Evolutionary conservation across 2,888 invertebrate species (phyloP), one percentile per base, ranked within the genome.

Genomic region (Rotaria socialis): DNA sequence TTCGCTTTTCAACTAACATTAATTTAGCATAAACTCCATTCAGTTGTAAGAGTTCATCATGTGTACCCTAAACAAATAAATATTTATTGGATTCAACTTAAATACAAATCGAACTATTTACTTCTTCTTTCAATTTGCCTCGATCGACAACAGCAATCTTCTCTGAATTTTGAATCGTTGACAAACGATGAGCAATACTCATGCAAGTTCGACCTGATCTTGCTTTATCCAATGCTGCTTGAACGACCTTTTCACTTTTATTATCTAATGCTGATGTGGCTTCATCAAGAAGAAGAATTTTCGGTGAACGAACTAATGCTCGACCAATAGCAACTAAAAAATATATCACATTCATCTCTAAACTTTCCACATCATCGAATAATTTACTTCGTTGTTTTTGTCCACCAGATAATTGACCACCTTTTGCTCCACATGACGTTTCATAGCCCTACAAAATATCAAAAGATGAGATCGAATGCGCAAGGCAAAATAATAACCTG

Each of bases 181-280:
- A 47, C 7, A 80, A 8, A 47, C 55, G 84, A 86, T 86, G 86
- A 41, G 86, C 86, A 24, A 86, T 86, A 2, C 67, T 84, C 14
- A 86, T 24, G 55, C 86, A 86, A 10, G 86, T 84, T 84, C 86
- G 80, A 50, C 86, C 86, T 8, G 84, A 60, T 84, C 84, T 84
- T 67, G 86, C 86, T 41, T 84, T 86, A 84, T 86, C 86, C 16
- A 86, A 84, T 50, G 86, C 74, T 35, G 84, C 84, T 84, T 86
- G 86, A 35, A 86, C 86, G 8, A 80, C 80, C 19, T 67, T 67
- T 67, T 67, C 67, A 35, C 67, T 67, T 27, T 67, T 67, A 67
- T 67, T 67, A 67, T 67, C 67, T 67, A 86, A 58, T 8, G 86
- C 86, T 22, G 86, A 86, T 55, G 86, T 86, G 10, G 86, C 86